These are phyloP conservation scores for Xylocopa sonorina DNA, from an alignment of 1,140 invertebrate genomes.

Conservation along the genomic window DNA sequence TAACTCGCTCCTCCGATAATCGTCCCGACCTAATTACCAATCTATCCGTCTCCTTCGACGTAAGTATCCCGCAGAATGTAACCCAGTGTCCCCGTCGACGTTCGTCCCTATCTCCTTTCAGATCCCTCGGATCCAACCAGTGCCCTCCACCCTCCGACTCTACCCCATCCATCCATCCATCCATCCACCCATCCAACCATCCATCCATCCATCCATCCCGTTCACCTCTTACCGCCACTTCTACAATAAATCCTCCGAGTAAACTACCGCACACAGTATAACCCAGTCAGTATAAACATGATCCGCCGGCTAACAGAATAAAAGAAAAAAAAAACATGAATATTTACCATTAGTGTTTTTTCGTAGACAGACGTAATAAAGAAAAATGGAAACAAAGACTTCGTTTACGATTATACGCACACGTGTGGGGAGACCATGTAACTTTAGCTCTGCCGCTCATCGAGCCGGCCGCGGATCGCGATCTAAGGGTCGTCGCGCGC, in stretches of 20 bases:
- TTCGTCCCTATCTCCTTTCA: neutral
- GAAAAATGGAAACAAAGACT: constrained; percentile 72
- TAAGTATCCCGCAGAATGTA: constrained; percentile 43
- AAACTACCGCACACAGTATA: constrained; percentile 56
- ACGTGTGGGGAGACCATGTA: constrained; percentile 83
- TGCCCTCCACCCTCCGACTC: too few relatives aligned
- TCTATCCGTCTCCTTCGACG: constrained; percentile 53
- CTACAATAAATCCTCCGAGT: constrained; percentile 24
- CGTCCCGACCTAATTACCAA: constrained; percentile 50
- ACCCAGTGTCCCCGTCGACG: constrained; percentile 20
- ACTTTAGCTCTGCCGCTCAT: constrained; percentile 81
- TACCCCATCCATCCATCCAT: constrained; percentile 6
- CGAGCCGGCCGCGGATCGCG: constrained; percentile 60
- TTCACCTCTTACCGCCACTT: constrained; percentile 11
- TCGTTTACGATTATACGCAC: constrained; percentile 81
- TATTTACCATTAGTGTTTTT: constrained; percentile 79
- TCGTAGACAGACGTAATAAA: constrained; percentile 79
- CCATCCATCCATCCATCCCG: neutral
- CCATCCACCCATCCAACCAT: too few relatives aligned
- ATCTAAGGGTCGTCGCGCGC: constrained; percentile 27
- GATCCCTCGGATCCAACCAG: neutral
- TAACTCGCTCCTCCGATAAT: constrained; percentile 42
- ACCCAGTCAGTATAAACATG: constrained; percentile 65
- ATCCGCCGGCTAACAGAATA: constrained; percentile 62
- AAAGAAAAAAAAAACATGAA: constrained; percentile 64